Evolutionary conservation across 1,140 invertebrate species (phyloP), one percentile per base, ranked within the genome.

Genomic region (Dendrolimus kikuchii): DNA sequence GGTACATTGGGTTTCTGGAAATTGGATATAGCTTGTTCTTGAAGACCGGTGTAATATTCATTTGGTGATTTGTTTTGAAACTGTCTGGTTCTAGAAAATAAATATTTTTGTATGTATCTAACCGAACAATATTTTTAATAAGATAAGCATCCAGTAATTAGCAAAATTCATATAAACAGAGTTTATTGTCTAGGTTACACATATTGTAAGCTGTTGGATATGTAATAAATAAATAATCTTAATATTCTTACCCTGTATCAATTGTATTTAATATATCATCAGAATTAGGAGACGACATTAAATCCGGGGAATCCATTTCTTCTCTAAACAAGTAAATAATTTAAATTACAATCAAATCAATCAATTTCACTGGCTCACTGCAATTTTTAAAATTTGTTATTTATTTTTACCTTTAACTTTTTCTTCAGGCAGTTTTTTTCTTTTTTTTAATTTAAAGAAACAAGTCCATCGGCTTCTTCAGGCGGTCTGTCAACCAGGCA

Each of bases 1-100:
- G 89, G 88, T 41, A 90, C 59, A 64, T 81, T 81, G 50, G 76
- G 78, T 40, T 84, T 86, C 47, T 77, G 71, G 55, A 82, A 76
- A 59, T 79, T 83, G 6, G 67, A 67, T 23, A 86, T 66, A 5
- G 75, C 66, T 71, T 83, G 71, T 43, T 80, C 67, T 47, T 77
- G 77, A 43, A 82, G 47, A 38, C 69, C 68, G 9, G 54, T 45
- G 41, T 66, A 68, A 5, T 81, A 71, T 46, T 77, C 72, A 47
- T 57, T 49, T 23, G 46, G 10, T 38, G 51, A 9, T 46, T 8
- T 43, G 5, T 43, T 9, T 43, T 47, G 43, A 38, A 38, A 46
- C 6, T 0, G n/a, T 23, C 38, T 10, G 43, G 7, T 60, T 49
- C 50, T 51, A 47, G 9, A 55, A 60, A 50, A 49, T 5, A 43